Percentiles rank a stretch among this genome's conserved stretches.
Evolutionary conservation across 2,888 invertebrate species (phyloP).

Genomic region (Acanthosepion lycidas): DNA sequence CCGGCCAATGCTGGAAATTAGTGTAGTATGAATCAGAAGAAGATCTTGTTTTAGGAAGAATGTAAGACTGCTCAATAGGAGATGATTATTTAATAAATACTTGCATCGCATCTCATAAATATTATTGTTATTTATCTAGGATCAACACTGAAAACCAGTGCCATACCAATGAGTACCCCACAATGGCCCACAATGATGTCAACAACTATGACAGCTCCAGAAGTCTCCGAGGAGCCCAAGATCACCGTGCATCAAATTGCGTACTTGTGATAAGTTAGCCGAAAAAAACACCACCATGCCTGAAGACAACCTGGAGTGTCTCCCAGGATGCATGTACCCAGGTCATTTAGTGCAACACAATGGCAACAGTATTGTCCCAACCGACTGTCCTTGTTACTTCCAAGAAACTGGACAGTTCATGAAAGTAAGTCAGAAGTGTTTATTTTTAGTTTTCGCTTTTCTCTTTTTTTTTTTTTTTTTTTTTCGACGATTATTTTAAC

Average conservation of each 20-base stretch:
- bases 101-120: background rate
- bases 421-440: background rate
- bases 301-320: background rate
- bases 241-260: constrained; percentile 11
- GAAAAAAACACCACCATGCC: background rate
- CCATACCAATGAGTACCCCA: background rate
- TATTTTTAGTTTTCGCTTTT: no score
- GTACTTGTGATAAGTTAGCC: constrained; percentile 1
- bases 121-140: background rate
- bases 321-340: background rate
- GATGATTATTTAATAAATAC: background rate
- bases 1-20: no score
- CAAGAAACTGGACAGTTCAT: constrained; percentile 1
- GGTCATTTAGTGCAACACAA: background rate
- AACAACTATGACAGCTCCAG: background rate
- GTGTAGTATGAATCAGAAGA: no score
- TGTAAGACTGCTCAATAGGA: no score
- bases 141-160: background rate
- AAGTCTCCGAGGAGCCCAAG: background rate
- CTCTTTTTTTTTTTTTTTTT: no score
- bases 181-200: background rate
- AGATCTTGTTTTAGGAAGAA: no score
- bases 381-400: constrained; percentile 38
- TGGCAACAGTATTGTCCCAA: background rate
- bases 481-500: no score